Conservation (phyloP, 1,140 invertebrate species). For the Drosophila punjabiensis region DNA sequence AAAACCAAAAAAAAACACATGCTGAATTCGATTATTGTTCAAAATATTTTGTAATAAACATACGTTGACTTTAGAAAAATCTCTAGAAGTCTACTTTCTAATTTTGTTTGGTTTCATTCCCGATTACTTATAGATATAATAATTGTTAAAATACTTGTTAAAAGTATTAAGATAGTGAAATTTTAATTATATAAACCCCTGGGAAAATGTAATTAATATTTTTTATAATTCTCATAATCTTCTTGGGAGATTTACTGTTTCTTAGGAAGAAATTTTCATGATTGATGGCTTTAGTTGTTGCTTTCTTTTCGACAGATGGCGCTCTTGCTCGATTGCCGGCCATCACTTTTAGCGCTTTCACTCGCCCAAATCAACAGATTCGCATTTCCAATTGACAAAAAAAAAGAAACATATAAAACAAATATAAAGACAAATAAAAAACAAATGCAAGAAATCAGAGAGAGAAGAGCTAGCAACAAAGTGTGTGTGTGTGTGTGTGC, state of each 20-base stretch:
- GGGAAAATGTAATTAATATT: neutral
- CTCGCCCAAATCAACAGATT: conserved; percentile 51
- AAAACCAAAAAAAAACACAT: no score
- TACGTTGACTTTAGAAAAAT: no score
- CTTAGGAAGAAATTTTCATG: conserved; percentile 6
- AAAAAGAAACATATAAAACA: conserved; percentile 5
- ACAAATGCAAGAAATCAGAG: conserved; percentile 22
- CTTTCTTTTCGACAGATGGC: conserved; percentile 49
- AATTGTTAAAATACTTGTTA: no score
- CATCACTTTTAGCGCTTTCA: conserved; percentile 47
- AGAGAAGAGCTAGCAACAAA: neutral
- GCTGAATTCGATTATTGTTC: no score
- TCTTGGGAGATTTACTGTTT: conserved; percentile 6
- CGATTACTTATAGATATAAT: no score
- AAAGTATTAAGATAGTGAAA: neutral
- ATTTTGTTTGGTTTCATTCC: no score
- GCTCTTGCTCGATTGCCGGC: conserved; percentile 11
- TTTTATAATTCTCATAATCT: neutral
- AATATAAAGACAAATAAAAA: conserved; percentile 16
- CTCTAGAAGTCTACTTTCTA: no score
- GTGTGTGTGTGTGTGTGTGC: neutral
- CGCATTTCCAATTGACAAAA: conserved; percentile 38
- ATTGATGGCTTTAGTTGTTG: conserved; percentile 35
- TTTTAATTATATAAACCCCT: neutral
- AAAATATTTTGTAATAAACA: no score